These are phyloP conservation scores for Sebastes kiyomatsui DNA, from an alignment of 2,797 vertebrate species.

Conservation along the genomic window DNA sequence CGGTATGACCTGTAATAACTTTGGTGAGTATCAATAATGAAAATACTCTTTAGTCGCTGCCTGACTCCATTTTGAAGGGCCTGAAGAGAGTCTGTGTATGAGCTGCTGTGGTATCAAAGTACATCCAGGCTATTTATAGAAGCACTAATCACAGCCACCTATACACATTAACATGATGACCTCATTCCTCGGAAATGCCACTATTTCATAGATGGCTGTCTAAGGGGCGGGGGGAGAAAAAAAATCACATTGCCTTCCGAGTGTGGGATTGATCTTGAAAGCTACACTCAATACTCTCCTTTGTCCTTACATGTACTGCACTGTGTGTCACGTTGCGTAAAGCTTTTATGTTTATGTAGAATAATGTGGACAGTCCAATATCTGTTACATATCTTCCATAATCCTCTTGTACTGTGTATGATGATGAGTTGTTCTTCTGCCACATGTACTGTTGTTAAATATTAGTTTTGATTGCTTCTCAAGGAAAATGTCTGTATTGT, in stretches of 20 bases:
- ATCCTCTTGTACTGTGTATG: slow-evolving; percentile 36
- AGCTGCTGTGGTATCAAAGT: slow-evolving; percentile 56
- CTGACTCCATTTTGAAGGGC: neutral
- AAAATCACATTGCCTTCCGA: slow-evolving; percentile 7
- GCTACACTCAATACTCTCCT: slow-evolving; percentile 2
- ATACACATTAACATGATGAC: slow-evolving; percentile 73
- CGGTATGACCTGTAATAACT: neutral
- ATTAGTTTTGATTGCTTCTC: slow-evolving; percentile 31
- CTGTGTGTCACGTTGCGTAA: slow-evolving; percentile 6
- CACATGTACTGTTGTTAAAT: slow-evolving; percentile 20
- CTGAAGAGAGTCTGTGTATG: neutral
- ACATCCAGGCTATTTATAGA: slow-evolving; percentile 69
- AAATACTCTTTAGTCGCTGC: neutral
- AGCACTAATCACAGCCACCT: slow-evolving; percentile 67
- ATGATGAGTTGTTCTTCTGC: slow-evolving; percentile 18
- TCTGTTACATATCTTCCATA: slow-evolving; percentile 39
- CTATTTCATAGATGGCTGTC: slow-evolving; percentile 51
- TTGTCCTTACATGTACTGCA: slow-evolving; percentile 17
- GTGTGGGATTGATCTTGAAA: slow-evolving; percentile 23
- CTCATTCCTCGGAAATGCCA: slow-evolving; percentile 64
- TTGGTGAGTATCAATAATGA: neutral
- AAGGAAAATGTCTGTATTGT: slow-evolving; percentile 25
- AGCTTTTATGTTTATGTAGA: slow-evolving; percentile 28
- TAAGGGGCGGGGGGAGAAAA: neutral
- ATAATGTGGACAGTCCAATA: slow-evolving; percentile 25